These are phyloP conservation scores for Zoanthus gigantus DNA, from an alignment of 92 coral and sea anemone species.

Conservation along the genomic window DNA sequence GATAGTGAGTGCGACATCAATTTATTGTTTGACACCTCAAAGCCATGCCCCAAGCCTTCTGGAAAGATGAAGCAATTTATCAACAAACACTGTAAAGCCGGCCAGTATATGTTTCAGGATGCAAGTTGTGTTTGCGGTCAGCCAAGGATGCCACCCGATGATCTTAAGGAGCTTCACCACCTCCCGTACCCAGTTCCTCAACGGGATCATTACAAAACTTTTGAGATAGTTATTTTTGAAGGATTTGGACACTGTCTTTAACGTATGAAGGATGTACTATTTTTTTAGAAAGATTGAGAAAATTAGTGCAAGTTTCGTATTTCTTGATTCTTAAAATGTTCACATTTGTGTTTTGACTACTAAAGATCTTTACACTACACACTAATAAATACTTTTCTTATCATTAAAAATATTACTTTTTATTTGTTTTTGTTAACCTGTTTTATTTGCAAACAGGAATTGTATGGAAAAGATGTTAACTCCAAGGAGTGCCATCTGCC, in stretches of 20 bases:
- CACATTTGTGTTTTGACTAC: no score
- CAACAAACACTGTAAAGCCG: conserved; percentile 59
- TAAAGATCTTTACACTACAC: no score
- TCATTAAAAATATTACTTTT: neutral
- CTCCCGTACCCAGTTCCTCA: conserved; percentile 56
- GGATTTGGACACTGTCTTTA: conserved; percentile 9
- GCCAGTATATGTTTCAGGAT: conserved; percentile 57
- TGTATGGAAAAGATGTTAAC: conserved; percentile 39
- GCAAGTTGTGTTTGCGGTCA: conserved; percentile 58
- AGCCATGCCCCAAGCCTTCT: conserved; percentile 50
- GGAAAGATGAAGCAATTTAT: conserved; percentile 48
- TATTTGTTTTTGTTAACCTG: conserved; percentile 7
- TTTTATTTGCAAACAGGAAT: conserved; percentile 32
- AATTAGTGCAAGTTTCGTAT: neutral
- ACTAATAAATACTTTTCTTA: no score
- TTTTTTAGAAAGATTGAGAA: neutral
- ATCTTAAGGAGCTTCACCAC: conserved; percentile 49
- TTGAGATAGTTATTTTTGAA: conserved; percentile 32
- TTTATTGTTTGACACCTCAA: conserved; percentile 32
- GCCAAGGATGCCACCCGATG: conserved; percentile 60
- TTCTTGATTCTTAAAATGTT: conserved; percentile 10
- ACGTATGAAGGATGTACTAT: conserved; percentile 33
- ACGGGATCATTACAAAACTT: conserved; percentile 41
- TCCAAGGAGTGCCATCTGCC: conserved; percentile 28
- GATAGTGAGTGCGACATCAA: conserved; percentile 44